A percentile compares a stretch with the other conserved stretches of the same genome.
phyloP scores from a whole-genome alignment of 1,140 invertebrate species.

The Leptinotarsa lineolata region DNA sequence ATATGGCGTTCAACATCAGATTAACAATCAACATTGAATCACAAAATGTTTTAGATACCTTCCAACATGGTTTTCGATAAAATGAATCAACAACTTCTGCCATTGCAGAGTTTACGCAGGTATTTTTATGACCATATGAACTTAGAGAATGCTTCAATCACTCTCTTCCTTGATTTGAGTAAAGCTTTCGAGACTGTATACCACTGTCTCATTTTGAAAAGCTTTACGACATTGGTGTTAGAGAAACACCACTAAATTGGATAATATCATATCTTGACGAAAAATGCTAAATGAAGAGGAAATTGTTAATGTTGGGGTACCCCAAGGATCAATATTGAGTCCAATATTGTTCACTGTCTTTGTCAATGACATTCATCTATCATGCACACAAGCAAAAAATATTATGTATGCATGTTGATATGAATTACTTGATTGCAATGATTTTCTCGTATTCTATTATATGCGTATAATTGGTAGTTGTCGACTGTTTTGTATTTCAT shows the following conservation, averaged over 20 bases:
- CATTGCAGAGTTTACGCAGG: not conserved
- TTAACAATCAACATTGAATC: not conserved
- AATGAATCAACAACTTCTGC: constrained; percentile 15
- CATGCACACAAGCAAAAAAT: constrained; percentile 7
- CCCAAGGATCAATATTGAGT: constrained; percentile 11
- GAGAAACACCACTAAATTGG: constrained; percentile 12
- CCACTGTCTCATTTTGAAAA: constrained; percentile 9
- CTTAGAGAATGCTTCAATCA: constrained; percentile 4
- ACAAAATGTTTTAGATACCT: constrained; percentile 3
- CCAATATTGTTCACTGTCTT: constrained; percentile 12
- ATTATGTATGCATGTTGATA: constrained; percentile 9
- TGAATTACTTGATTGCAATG: no score
- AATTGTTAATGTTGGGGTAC: constrained; percentile 9
- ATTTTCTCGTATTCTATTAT: no score
- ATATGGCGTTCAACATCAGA: constrained; percentile 12
- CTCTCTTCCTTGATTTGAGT: constrained; percentile 7
- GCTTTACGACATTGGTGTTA: constrained; percentile 11
- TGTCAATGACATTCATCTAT: constrained; percentile 12
- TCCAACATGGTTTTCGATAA: constrained; percentile 14
- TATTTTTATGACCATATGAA: not conserved
- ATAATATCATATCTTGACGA: constrained; percentile 5
- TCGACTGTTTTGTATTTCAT: no score
- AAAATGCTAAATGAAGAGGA: constrained; percentile 15
- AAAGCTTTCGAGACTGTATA: constrained; percentile 4
- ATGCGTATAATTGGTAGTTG: no score